These are phyloP conservation scores for Rhinogobio ventralis DNA, from an alignment of 2,797 vertebrate genomes.

Conservation along the genomic window DNA sequence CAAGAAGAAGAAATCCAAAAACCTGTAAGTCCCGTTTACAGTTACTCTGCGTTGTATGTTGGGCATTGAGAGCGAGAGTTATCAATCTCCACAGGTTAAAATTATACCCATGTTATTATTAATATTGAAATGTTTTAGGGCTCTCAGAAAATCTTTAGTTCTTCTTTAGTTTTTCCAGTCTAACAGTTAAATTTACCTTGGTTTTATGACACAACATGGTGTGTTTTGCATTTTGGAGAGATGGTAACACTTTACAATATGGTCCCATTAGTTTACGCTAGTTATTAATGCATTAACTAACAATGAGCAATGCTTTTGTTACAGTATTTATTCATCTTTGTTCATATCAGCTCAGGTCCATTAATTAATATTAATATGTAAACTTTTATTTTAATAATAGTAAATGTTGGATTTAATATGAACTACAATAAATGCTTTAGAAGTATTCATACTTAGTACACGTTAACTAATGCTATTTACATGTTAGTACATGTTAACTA, in stretches of 20 bases:
- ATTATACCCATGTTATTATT: not conserved
- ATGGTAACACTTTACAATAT: not conserved
- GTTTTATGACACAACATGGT: not conserved
- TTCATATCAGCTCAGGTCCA: not conserved
- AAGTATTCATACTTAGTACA: not conserved
- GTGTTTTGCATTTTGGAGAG: not conserved
- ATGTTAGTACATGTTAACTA: too few species aligned
- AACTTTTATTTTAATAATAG: not conserved
- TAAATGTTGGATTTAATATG: too few species aligned
- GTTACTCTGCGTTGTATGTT: not conserved
- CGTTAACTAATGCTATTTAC: not conserved
- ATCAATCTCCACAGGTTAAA: too few species aligned
- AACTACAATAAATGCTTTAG: not conserved
- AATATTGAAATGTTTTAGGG: not conserved
- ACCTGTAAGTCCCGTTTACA: conserved; percentile 81
- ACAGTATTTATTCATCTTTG: not conserved
- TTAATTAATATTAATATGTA: not conserved
- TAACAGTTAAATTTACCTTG: not conserved
- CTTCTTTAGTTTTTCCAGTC: not conserved
- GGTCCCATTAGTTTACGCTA: not conserved
- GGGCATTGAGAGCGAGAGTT: too few species aligned
- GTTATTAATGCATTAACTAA: not conserved
- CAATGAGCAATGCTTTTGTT: not conserved
- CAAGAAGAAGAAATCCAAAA: conserved; percentile 91
- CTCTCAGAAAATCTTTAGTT: not conserved